Evolutionary conservation across 2,888 invertebrate genomes (phyloP), one percentile per base, ranked within the genome.

Genomic region (Orthosia incerta): DNA sequence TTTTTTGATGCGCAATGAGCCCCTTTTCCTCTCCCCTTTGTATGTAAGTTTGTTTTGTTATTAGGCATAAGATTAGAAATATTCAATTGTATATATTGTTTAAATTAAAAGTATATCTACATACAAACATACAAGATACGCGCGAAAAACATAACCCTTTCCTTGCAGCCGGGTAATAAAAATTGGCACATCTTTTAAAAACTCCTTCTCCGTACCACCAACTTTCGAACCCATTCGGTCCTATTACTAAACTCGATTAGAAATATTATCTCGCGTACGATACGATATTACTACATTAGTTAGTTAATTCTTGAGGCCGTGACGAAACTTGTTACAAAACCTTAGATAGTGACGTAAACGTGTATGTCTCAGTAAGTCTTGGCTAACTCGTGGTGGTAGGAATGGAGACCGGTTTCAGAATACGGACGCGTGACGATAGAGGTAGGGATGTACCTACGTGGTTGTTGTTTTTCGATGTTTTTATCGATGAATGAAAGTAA

Each of bases 311-410:
- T 63, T 39, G 59, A 26, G 31, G 62, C 48, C 51, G 64, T 81
- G 80, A 80, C 57, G 84, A 68, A 81, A 81, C 3, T 5, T 0
- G n/a, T 81, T 81, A 80, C 81, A 62, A 81, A 81, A 84, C 59
- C n/a, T 74, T 59, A 75, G 59, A 56, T 55, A 11, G 46, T 80
- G 84, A 84, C 76, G 82, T 80, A 82, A 82, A 84, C 71, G 16
- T 64, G 63, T 68, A 15, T 65, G 67, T 65, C 74, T 74, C 64
- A 18, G 61, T 59, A 56, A 31, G 20, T 71, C 59, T 81, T 74
- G 71, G 63, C 64, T 45, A 67, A 75, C 64, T 20, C 0, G 39
- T 2, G 26, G 39, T 18, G 67, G 78, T 68, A 65, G 72, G 72
- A 62, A 67, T 56, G 53, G 11, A 13, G 61, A 70, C 80, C 72